Evolutionary conservation across 2,113 vertebrate genomes (phyloP).

Genomic region (Bagarius yarrelli): DNA sequence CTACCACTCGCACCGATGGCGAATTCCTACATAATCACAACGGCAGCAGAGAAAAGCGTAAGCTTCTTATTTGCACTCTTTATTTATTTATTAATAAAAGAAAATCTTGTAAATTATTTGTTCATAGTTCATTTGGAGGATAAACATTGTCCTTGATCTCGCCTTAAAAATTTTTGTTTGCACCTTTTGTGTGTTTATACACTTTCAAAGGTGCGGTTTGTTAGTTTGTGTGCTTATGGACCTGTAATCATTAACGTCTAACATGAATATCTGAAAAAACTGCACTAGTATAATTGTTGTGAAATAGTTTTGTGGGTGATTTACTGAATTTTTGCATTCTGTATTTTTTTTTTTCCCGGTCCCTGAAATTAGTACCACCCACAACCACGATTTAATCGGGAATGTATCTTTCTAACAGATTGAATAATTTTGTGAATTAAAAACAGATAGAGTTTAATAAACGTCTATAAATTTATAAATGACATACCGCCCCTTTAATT

Average conservation of each 20-base stretch:
- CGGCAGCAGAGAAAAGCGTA: slow-evolving; percentile 93
- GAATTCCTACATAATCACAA: slow-evolving; percentile 90
- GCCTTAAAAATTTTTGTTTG: background rate
- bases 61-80: slow-evolving; percentile 56
- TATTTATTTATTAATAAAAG: background rate
- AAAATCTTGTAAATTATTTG: background rate
- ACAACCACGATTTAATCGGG: background rate
- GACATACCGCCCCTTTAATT: background rate
- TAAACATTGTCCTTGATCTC: background rate
- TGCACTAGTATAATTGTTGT: background rate
- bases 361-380: background rate
- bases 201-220: background rate
- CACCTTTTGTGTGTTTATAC: background rate
- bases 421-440: rapidly evolving
- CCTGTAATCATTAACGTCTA: background rate
- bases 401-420: background rate
- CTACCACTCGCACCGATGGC: slow-evolving; percentile 79
- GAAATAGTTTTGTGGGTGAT: background rate
- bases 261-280: background rate
- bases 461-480: too few species aligned
- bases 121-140: background rate
- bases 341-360: background rate
- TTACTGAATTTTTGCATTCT: background rate
- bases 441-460: background rate
- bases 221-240: background rate